Base-by-base conservation (phyloP, 2,797 vertebrate genomes). In the Spondyliosoma cantharus region DNA sequence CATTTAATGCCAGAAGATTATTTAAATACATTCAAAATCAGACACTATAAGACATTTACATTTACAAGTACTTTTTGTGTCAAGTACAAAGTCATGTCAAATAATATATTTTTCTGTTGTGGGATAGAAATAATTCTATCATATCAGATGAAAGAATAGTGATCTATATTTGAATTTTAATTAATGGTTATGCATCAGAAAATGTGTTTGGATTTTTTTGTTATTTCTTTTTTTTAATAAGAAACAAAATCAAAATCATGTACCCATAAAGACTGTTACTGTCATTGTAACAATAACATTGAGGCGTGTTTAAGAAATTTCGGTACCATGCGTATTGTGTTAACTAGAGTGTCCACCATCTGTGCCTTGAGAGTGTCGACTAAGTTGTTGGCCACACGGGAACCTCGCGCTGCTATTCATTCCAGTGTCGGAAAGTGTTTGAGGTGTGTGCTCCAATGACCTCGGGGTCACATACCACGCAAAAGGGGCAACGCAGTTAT, bases 401-500 rank as follows among this genome's bases (percentile, higher is more conserved):
- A 80, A 85, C 69, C 64, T 78, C 71, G 84, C 32, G 52, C 46
- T 73, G 71, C 78, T 57, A 64, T 76, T 90, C 88, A 85, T 90
- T 87, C 84, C 84, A n/a, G 15, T 80, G 81, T 84, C 78, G 45
- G 82, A 90, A 74, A 78, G 84, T 76, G 80, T 82, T 86, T 88
- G 82, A 92, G 89, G 90, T 86, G 83, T 87, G 86, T 84, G 81
- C 91, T 90, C 87, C 86, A 86, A 64, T 93, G 93, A 94, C 93
- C 92, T 86, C 5, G 14, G 66, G 91, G 92, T 90, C 86, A 87
- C 91, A 94, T 94, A 90, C 93, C 91, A 88, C 24, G 32, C 85
- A 85, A 88, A 88, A 11, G 80, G 49, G 73, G 78, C 80, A 83
- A 77, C 84, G 90, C 81, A 86, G 92, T 87, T 84, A 94, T 95